These are phyloP conservation scores for Dicycla oo DNA, from an alignment of 2,888 invertebrate species.

Conservation along the genomic window DNA sequence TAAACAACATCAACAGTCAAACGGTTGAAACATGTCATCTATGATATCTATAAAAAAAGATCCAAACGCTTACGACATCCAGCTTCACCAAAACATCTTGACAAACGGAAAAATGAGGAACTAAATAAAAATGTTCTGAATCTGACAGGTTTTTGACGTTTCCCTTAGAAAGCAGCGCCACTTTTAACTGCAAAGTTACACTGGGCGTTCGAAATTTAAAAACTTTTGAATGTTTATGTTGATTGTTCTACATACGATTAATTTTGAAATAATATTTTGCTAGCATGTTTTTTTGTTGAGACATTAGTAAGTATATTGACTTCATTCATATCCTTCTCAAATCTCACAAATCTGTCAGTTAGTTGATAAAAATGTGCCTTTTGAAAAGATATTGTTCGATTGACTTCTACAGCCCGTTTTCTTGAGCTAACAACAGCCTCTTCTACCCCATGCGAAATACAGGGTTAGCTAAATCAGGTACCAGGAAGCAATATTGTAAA, in stretches of 20 bases:
- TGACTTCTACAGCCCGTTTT: neutral
- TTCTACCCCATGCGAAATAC: neutral
- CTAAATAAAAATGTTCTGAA: conserved; percentile 40
- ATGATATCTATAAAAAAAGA: conserved; percentile 55
- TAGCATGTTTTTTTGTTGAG: conserved; percentile 12
- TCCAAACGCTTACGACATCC: conserved; percentile 42
- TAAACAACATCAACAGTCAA: conserved; percentile 68
- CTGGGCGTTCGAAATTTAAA: conserved; percentile 28
- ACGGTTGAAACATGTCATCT: conserved; percentile 58
- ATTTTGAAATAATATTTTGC: conserved; percentile 39
- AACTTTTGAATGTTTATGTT: conserved; percentile 51
- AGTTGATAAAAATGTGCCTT: neutral
- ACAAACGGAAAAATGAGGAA: conserved; percentile 37
- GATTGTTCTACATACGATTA: conserved; percentile 42
- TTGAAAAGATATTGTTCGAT: neutral
- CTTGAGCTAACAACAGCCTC: no score
- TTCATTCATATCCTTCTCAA: conserved; percentile 13
- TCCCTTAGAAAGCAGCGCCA: conserved; percentile 36
- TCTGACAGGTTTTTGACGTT: conserved; percentile 39
- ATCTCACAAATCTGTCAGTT: conserved; percentile 12
- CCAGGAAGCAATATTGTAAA: neutral
- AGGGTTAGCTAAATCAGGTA: neutral
- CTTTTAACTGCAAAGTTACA: conserved; percentile 12
- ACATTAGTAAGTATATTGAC: conserved; percentile 26
- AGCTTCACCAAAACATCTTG: conserved; percentile 2